A percentile compares a stretch with the other conserved stretches of the same genome.
Conservation (phyloP, 1,140 invertebrate species). For the Macrotrachela quadricornifera region DNA sequence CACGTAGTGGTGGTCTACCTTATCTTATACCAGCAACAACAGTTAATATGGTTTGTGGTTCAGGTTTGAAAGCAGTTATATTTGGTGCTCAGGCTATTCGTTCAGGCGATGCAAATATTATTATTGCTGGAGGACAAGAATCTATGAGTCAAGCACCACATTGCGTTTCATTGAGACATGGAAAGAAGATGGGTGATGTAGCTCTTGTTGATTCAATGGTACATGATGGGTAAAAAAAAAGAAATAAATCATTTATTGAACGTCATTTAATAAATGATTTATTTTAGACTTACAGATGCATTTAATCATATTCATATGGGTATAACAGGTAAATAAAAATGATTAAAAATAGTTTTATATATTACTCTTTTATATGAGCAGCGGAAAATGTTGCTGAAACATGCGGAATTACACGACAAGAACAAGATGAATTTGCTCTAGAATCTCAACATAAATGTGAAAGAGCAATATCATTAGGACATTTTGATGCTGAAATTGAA, state of each 20-base stretch:
- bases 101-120: conserved; percentile 43
- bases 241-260: too few species aligned
- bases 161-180: conserved; percentile 40
- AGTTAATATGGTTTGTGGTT: conserved; percentile 68
- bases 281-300: conserved; percentile 43
- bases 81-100: conserved; percentile 48
- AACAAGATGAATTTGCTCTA: conserved; percentile 52
- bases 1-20: conserved; percentile 53
- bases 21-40: conserved; percentile 45
- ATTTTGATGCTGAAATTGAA: conserved; percentile 38
- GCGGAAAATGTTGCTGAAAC: conserved; percentile 54
- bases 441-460: conserved; percentile 49
- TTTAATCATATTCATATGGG: conserved; percentile 61
- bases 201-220: conserved; percentile 47
- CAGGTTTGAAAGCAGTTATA: conserved; percentile 52
- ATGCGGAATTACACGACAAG: conserved; percentile 44
- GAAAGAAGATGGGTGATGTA: conserved; percentile 46
- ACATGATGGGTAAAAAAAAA: conserved; percentile 39
- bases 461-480: conserved; percentile 39
- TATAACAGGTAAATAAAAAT: conserved; percentile 42
- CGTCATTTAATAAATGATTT: too few species aligned
- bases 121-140: conserved; percentile 63
- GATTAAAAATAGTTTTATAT: neutral
- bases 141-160: conserved; percentile 60
- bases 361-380: conserved; percentile 2